Conservation (phyloP, 2,797 vertebrate genomes). For the Channallabes apus region DNA sequence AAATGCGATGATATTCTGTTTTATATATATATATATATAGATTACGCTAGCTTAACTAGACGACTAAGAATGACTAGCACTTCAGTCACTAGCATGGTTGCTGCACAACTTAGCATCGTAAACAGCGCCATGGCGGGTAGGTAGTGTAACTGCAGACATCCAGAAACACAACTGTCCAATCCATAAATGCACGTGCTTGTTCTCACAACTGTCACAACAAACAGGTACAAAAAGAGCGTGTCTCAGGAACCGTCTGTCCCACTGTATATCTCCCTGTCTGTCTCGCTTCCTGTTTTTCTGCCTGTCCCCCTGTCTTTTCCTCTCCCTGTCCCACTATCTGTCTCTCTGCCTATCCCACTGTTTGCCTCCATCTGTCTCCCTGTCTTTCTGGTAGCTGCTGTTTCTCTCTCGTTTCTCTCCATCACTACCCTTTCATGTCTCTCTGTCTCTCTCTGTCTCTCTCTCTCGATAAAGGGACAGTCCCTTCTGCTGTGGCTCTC, state of each 20-base stretch:
- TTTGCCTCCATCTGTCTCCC: neutral
- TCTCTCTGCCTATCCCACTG: constrained; percentile 7
- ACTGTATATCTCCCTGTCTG: neutral
- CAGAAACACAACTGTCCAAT: neutral
- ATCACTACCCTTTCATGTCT: constrained; percentile 12
- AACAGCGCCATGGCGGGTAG: no score
- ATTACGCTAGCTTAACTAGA: neutral
- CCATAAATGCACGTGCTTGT: no score
- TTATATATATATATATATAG: no score
- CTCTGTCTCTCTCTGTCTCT: neutral
- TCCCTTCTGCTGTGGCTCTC: constrained; percentile 49
- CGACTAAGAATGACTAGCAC: neutral
- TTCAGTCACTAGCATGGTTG: neutral
- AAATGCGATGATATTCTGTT: no score
- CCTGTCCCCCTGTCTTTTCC: neutral
- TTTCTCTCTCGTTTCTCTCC: neutral
- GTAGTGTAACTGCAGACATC: neutral
- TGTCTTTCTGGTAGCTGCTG: neutral
- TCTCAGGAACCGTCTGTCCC: neutral
- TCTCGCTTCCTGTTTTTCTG: neutral
- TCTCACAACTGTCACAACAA: no score
- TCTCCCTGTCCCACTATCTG: neutral
- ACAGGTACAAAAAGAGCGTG: neutral
- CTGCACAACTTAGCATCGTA: neutral
- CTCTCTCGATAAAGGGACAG: constrained; percentile 44